Evolutionary conservation across 2,888 invertebrate genomes (phyloP), one percentile per base, ranked within the genome.

Genomic region (Oscheius onirici): DNA sequence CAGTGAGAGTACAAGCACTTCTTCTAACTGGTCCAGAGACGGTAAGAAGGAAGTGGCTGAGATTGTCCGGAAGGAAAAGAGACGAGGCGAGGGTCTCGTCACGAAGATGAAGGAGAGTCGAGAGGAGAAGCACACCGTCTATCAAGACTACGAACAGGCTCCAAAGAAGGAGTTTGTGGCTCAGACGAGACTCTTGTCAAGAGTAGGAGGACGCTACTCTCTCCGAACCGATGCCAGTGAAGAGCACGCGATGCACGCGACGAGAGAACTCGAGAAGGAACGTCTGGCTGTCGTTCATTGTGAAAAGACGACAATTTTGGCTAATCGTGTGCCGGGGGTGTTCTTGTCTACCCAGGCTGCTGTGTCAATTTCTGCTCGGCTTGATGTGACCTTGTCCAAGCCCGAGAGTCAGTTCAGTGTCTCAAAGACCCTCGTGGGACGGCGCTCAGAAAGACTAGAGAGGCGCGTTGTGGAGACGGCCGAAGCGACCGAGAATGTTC

Each of bases 161-260:
- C 28, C 55, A 13, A 58, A 77, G 63, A 72, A 65, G 46, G 63
- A 46, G 17, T n/a, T 20, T n/a, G 49, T 63, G 1, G 5, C 46
- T 15, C n/a, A n/a, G n/a, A 63, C 63, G 1, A 15, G 46, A 28
- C 11, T 49, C 2, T 15, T 63, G 8, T 28, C 44, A n/a, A 24
- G 63, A 28, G 67, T 61, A 44, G 80, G 78, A 40, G 81, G 82
- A 44, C 65, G 72, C 34, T 78, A 67, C 58, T 58, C 67, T 22
- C 69, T 86, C 51, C 74, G 77, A 57, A 81, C 83, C 11, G 81
- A 84, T 49, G 85, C 85, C 6, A 74, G 83, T 15, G 86, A 86
- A 65, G 74, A 80, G 8, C 65, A 76, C 57, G 71, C 76, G 26
- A 69, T 77, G 20, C 67, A 63, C 61, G 71, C 77, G 34, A 65